Base-by-base conservation (phyloP, 2,113 vertebrate genomes). In the Oxyruncus cristatus region DNA sequence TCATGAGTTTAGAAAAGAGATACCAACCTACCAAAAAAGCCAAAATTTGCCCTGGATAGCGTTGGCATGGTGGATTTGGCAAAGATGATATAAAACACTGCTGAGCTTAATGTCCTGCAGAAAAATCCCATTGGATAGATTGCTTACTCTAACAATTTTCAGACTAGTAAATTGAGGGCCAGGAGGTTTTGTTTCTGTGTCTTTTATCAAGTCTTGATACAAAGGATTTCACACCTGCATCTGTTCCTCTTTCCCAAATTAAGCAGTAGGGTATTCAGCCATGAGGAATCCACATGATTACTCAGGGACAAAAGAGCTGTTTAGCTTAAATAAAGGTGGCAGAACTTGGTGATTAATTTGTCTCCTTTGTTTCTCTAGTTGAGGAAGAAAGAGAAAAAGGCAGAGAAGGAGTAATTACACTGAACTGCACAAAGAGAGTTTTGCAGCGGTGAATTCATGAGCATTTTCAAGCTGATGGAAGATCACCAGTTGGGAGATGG, bases 341-440 rank as follows among this genome's bases (percentile, higher is more conserved):
- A 94, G 79, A 93, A 81, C 75, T 88, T 93, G 47, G 66, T 91
- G 77, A 85, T 92, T 93, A 91, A 82, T 92, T 92, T 82, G 53
- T 73, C 70, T 82, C 28, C 55, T 89, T 84, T 82, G 35, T 91
- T 95, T 65, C 47, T 90, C 2, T 52, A 49, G 30, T 18, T 90
- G 72, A n/a, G 89, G 58, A 82, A 92, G 33, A 95, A 76, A 84
- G 77, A 81, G 44, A 47, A 86, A 94, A 74, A 74, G 55, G 67
- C 39, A 86, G 88, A 0, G 8, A 55, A 4, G 4, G 63, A 85
- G 33, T 96, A 96, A 94, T 95, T 88, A 83, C 20, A 71, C 27
- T 90, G 71, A 74, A 47, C 42, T 84, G 75, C 35, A 91, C 35
- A 65, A 74, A 46, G 32, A 74, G 37, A 59, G 8, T 70, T 85